phyloP scores from a whole-genome alignment of 2,797 vertebrate species.

The Tolypeutes matacus region DNA sequence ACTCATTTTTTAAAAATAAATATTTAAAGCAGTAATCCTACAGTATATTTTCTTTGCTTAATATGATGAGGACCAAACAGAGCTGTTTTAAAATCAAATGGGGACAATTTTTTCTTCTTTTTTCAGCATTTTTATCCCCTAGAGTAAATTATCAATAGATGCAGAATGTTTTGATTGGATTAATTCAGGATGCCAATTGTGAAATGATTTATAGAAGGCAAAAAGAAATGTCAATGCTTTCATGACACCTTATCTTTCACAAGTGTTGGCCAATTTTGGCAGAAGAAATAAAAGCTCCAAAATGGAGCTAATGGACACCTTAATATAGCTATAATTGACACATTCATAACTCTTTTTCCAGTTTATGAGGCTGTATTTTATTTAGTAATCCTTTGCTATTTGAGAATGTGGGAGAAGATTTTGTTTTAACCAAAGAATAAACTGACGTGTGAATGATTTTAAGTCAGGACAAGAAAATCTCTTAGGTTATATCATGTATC shows the following conservation, averaged over 20 bases:
- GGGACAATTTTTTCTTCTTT: background rate
- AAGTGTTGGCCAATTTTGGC: background rate
- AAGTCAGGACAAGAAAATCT: background rate
- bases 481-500: background rate
- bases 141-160: slow-evolving; percentile 58
- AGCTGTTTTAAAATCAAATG: slow-evolving; percentile 25
- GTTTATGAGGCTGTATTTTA: slow-evolving; percentile 21
- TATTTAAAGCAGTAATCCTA: background rate
- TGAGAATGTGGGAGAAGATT: background rate
- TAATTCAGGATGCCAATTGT: slow-evolving; percentile 52
- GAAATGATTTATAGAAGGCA: background rate
- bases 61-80: background rate
- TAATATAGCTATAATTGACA: slow-evolving; percentile 37
- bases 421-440: slow-evolving; percentile 58
- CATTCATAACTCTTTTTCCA: slow-evolving; percentile 41
- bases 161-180: slow-evolving; percentile 58
- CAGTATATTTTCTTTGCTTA: background rate
- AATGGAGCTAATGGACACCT: slow-evolving; percentile 26
- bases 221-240: slow-evolving; percentile 46
- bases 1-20: background rate
- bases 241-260: slow-evolving; percentile 5
- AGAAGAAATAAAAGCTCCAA: background rate
- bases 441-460: slow-evolving; percentile 2
- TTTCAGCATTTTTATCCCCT: background rate
- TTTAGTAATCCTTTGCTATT: slow-evolving; percentile 45